Conservation (phyloP, 2,888 invertebrate species). For the Margaritifera margaritifera region DNA sequence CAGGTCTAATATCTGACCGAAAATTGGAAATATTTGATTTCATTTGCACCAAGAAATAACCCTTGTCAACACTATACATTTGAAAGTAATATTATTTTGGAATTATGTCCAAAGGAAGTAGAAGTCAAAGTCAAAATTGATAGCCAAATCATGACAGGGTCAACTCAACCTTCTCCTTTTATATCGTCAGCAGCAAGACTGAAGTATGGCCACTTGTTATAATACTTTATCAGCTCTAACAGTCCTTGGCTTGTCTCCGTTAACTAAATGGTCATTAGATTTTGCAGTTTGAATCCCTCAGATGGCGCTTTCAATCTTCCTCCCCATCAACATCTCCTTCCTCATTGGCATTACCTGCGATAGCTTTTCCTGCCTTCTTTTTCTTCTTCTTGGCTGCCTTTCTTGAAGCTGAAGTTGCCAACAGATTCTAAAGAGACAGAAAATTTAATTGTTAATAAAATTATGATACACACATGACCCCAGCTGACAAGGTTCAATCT, state of each 20-base stretch:
- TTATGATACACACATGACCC: background rate
- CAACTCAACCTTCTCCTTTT: too few species aligned
- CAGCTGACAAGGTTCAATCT: background rate
- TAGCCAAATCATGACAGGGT: too few species aligned
- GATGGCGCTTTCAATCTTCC: background rate
- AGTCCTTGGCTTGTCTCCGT: background rate
- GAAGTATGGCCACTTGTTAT: too few species aligned
- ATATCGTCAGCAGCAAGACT: too few species aligned
- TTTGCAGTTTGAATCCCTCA: background rate
- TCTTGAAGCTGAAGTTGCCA: slow-evolving; percentile 82
- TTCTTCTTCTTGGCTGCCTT: slow-evolving; percentile 93
- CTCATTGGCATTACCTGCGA: slow-evolving; percentile 47
- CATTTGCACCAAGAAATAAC: too few species aligned
- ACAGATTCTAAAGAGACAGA: slow-evolving; percentile 77
- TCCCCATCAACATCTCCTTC: slow-evolving; percentile 4
- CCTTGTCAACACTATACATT: too few species aligned
- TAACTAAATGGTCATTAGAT: background rate
- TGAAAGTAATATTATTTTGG: too few species aligned
- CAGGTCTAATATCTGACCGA: too few species aligned
- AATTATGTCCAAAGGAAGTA: too few species aligned
- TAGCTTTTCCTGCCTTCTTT: slow-evolving; percentile 84
- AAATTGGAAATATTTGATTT: too few species aligned
- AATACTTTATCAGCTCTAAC: background rate
- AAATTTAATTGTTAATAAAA: background rate
- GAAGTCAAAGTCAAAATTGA: too few species aligned